Evolutionary conservation across 2,888 invertebrate genomes (phyloP), one percentile per base, ranked within the genome.

Genomic region (Xanthorhoe spadicearia): DNA sequence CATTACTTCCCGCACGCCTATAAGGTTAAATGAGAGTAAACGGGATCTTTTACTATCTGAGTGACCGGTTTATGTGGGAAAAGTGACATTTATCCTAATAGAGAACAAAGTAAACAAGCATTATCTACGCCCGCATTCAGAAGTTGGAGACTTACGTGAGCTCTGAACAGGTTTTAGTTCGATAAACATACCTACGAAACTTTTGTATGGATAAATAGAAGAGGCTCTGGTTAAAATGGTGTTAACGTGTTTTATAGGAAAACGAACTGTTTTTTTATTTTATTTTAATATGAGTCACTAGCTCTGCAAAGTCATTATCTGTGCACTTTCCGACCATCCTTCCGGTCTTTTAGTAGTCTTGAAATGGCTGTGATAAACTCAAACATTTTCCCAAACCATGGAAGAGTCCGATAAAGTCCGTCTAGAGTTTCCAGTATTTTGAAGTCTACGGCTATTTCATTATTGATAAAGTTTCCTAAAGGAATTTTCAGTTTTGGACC

Each of bases 31-130:
- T 83, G 82, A 86, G 82, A 82, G 80, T 83, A 83, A 84, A 87
- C 82, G 84, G 77, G 77, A 66, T 73, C 81, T 81, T 85, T 82
- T 80, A 83, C 74, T 78, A 79, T 78, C 81, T 75, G 78, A 89
- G 85, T 87, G 86, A 85, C 79, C 83, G 81, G 84, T 88, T 89
- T 85, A 88, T 87, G 84, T 86, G 77, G 78, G 81, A 83, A 81
- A 85, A 83, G 79, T 80, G 82, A 83, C 84, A 85, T 89, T 86
- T 80, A 88, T 89, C 82, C 84, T 84, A 77, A 84, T 88, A 79
- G 79, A 77, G 61, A 71, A 73, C 68, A 60, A 69, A 70, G 73
- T 73, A 71, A 68, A 70, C 69, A 63, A 61, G 65, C 69, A 70
- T 72, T 72, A 70, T 63, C 69, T 66, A 51, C 69, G 59, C 53